Evolutionary conservation across 2,888 invertebrate genomes (phyloP).

Genomic region (Pheosia gnoma): DNA sequence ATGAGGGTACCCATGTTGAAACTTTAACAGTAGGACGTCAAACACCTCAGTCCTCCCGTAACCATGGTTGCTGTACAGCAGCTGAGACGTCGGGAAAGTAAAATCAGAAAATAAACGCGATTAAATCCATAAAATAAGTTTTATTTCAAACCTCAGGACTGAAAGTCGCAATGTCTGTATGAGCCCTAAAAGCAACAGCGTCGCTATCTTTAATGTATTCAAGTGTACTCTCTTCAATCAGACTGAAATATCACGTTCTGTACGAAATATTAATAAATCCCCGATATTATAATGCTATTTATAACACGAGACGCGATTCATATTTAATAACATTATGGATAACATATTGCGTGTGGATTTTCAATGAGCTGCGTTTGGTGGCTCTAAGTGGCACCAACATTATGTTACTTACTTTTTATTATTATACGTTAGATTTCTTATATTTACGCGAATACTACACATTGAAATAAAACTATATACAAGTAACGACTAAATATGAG

Average conservation of each 20-base stretch:
- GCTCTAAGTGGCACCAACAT: no score
- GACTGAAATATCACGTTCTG: not conserved
- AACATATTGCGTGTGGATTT: not conserved
- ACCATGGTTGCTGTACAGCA: no score
- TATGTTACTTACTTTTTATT: no score
- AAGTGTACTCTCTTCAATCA: constrained; percentile 2
- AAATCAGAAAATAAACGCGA: no score
- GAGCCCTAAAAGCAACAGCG: not conserved
- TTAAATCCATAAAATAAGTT: not conserved
- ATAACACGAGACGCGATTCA: not conserved
- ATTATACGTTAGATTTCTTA: no score
- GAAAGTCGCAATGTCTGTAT: not conserved
- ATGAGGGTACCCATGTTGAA: no score
- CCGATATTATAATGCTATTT: not conserved
- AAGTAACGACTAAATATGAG: no score
- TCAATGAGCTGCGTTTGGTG: not conserved
- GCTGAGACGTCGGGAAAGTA: no score
- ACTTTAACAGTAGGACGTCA: no score
- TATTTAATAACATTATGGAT: constrained; percentile 1
- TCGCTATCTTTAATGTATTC: not conserved
- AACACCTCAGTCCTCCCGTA: no score
- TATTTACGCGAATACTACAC: no score
- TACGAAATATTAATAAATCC: constrained; percentile 5
- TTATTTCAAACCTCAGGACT: not conserved
- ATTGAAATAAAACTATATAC: no score